phyloP scores from a whole-genome alignment of 2,888 invertebrate species.

The Tachina grossa region DNA sequence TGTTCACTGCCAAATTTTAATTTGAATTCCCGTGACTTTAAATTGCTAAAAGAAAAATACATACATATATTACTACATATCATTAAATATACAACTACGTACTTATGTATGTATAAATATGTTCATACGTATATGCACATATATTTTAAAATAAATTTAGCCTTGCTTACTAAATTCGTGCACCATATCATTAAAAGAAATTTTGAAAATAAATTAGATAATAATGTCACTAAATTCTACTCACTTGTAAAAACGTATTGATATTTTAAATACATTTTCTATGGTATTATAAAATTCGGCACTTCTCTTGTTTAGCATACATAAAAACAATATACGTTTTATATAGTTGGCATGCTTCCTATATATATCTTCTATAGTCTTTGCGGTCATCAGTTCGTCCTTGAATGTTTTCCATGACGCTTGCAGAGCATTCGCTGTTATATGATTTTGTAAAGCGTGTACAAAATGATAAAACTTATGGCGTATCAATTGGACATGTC shows the following conservation, averaged over 20 bases:
- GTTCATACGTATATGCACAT: background rate
- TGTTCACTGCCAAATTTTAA: slow-evolving; percentile 74
- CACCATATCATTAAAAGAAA: background rate
- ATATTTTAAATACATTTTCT: slow-evolving; percentile 88
- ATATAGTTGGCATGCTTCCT: slow-evolving; percentile 89
- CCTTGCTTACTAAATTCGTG: slow-evolving; percentile 38
- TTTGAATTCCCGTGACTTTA: slow-evolving; percentile 79
- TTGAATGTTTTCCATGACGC: slow-evolving; percentile 90
- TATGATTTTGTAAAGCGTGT: slow-evolving; percentile 89
- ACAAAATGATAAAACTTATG: slow-evolving; percentile 91
- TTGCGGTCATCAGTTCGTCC: slow-evolving; percentile 86
- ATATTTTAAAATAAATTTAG: slow-evolving; percentile 26
- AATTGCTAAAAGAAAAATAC: slow-evolving; percentile 75
- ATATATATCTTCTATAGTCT: slow-evolving; percentile 89
- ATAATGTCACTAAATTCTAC: slow-evolving; percentile 57
- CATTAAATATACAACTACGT: slow-evolving; percentile 4
- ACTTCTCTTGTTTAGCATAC: slow-evolving; percentile 88
- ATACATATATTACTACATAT: background rate
- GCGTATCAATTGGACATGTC: slow-evolving; percentile 88
- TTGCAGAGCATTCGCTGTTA: slow-evolving; percentile 89
- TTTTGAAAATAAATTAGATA: slow-evolving; percentile 19
- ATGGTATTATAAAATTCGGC: slow-evolving; percentile 87
- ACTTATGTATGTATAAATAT: background rate
- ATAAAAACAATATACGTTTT: slow-evolving; percentile 89
- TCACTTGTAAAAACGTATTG: slow-evolving; percentile 85